Base-by-base conservation (phyloP, 2,797 vertebrate species). In the Balearica regulorum region DNA sequence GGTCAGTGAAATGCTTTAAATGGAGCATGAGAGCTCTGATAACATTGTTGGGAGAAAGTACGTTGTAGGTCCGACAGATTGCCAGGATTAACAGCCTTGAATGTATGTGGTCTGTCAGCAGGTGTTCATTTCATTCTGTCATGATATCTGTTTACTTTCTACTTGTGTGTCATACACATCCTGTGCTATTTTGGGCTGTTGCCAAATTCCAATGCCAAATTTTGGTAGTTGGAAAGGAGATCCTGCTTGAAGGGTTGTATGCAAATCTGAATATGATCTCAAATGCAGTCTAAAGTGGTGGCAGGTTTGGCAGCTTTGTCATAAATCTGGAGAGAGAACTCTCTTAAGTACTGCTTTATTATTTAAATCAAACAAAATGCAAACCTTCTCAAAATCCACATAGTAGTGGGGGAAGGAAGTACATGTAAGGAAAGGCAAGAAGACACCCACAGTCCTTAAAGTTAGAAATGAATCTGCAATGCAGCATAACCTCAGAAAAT, bases 1-100 rank as follows among this genome's bases (percentile, higher is more conserved):
- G 99, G 99, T 99, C 93, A 98, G 98, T 97, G 89, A 93, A 96
- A 93, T 86, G 69, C 70, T 96, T 92, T 86, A 82, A 90, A 77
- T 33, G 77, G 64, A 83, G 87, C 35, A 41, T 19, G 72, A 78
- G 92, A 83, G 68, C 29, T 89, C 78, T 87, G 84, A 79, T 92
- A 90, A 76, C 11, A 10, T 62, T 81, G 55, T 70, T 72, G 71
- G 64, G 77, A 79, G 66, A 84, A 82, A 81, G 79, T 24, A 44
- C 1, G 0, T 18, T 76, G 68, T 76, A 79, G 72, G 89, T 86
- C 64, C 28, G 0, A 77, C 33, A 1, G 72, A 55, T 81, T 93
- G 94, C 43, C 69, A 79, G 87, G 79, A 92, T 94, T 94, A 94
- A 80, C 57, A 92, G 70, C 83, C 75, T 54, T 87, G 86, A 82